Evolutionary conservation across 2,113 vertebrate genomes (phyloP).

Genomic region (Vimba vimba): DNA sequence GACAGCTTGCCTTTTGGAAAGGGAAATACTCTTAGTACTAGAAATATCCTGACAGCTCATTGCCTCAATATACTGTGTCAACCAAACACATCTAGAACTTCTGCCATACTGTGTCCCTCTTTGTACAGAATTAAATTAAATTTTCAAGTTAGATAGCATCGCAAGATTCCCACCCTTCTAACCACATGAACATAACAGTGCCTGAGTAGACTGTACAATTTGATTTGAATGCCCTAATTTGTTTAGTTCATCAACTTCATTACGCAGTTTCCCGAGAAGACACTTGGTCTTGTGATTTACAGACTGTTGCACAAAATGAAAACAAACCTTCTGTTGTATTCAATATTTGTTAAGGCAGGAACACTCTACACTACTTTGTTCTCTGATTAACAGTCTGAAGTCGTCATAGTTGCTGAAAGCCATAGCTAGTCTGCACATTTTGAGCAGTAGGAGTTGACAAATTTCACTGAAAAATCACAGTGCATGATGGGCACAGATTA

Average conservation of each 20-base stretch:
- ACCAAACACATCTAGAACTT: neutral
- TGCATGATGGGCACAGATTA: no score
- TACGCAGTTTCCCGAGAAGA: slow-evolving; percentile 65
- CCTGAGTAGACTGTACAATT: slow-evolving; percentile 55
- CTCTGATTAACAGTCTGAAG: neutral
- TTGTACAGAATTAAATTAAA: slow-evolving; percentile 1
- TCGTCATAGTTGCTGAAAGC: no score
- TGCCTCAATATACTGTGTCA: neutral
- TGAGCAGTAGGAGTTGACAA: neutral
- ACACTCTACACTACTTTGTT: neutral
- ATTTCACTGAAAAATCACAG: neutral
- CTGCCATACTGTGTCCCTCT: neutral
- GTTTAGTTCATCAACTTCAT: slow-evolving; percentile 55
- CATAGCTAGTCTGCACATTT: no score
- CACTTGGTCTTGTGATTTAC: slow-evolving; percentile 42
- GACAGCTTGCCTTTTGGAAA: neutral
- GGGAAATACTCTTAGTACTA: neutral
- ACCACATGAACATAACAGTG: neutral
- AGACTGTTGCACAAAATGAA: neutral
- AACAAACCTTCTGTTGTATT: neutral
- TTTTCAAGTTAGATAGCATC: neutral
- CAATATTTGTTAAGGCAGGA: neutral
- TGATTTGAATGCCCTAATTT: slow-evolving; percentile 60
- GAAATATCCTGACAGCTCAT: neutral
- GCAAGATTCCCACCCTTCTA: slow-evolving; percentile 20